phyloP scores from a whole-genome alignment of 2,113 vertebrate genomes.

The Emydocephalus ijimae region DNA sequence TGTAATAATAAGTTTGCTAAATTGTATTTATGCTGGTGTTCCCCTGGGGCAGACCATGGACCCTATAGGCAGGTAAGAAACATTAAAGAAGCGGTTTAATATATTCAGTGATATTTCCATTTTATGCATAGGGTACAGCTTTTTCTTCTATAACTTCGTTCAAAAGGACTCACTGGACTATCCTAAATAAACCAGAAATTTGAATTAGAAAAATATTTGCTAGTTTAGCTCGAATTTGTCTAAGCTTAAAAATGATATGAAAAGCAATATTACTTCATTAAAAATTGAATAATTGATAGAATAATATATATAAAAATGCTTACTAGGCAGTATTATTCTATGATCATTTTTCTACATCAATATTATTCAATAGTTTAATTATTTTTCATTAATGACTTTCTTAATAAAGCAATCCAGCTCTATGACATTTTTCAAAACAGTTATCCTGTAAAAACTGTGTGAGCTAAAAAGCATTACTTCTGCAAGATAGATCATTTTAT shows the following conservation, averaged over 20 bases:
- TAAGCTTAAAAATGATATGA: not conserved
- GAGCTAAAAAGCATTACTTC: conserved; percentile 16
- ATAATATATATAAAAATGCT: not conserved
- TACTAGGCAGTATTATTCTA: not conserved
- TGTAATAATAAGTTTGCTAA: not conserved
- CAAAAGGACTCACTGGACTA: not conserved
- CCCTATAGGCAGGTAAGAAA: not conserved
- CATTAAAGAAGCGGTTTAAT: not conserved
- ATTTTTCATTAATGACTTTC: not conserved
- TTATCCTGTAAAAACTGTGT: conserved; percentile 13
- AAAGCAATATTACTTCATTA: conserved; percentile 11
- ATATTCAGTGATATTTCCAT: not conserved
- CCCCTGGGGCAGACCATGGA: not conserved
- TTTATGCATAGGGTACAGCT: not conserved
- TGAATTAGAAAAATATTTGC: not conserved
- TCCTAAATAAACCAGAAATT: not conserved
- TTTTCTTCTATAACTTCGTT: not conserved
- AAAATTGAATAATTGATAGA: not conserved
- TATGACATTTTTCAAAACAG: not conserved
- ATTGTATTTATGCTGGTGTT: not conserved
- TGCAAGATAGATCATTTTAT: not conserved
- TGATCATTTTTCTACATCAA: not conserved
- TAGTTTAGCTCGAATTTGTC: not conserved
- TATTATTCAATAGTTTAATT: not conserved
- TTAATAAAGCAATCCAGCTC: not conserved